Evolutionary conservation across 2,113 vertebrate genomes (phyloP), one percentile per base, ranked within the genome.

Genomic region (Ceyx melanurus): DNA sequence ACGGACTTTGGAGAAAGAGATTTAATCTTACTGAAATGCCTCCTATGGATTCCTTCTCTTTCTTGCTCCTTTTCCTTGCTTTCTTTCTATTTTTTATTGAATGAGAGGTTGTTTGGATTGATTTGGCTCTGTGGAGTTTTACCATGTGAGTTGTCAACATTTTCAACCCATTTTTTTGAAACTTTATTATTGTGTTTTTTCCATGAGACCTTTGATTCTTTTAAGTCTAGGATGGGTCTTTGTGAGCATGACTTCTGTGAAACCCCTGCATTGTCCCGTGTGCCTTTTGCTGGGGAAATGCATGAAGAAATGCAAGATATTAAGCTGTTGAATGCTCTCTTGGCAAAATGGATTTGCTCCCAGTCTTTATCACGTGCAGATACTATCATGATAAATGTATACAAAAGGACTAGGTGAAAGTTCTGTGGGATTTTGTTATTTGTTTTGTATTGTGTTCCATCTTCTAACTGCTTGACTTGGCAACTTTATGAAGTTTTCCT

Each of bases 101-200:
- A 60, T 19, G 6, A 48, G 26, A 54, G 11, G 4, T 64, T 53
- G 20, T 68, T 84, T 11, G 51, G 72, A 82, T 57, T 43, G 22
- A 53, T 82, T 86, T 87, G 29, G 56, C 92, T 78, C 77, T 72
- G 20, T 84, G 40, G 40, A 90, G 53, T 45, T 92, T 76, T 72
- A 68, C 31, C 72, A 22, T 28, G 13, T 0, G 53, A 88, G 46
- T 83, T 81, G 90, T 23, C 68, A 80, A 64, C 57, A 67, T 57
- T 80, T 84, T 94, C 76, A 65, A 18, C 29, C 53, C 78, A 64
- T 25, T 43, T 87, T 91, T 91, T 82, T 70, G 78, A 11, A 43
- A 1, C 21, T 67, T 23, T 50, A 50, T 82, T 79, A 64, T 7
- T 9, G 18, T 6, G 28, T n/a, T 31, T 80, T 48, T 31, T 4